Evolutionary conservation across 2,888 invertebrate genomes (phyloP), one percentile per base, ranked within the genome.

Genomic region (Escarpia spicata): DNA sequence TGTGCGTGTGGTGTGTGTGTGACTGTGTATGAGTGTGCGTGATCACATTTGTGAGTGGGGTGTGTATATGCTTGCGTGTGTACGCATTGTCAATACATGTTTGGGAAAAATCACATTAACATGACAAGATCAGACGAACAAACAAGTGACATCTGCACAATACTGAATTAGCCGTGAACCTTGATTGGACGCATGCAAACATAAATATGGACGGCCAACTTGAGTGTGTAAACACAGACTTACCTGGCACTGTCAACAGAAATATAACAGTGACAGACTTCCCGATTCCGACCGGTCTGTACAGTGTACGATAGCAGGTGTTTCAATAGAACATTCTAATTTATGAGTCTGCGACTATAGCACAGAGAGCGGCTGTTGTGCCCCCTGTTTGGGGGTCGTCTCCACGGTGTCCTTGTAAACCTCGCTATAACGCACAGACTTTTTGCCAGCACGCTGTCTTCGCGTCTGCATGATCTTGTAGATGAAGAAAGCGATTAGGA

Each of bases 401-500:
- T 91, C 91, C 2, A 44, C 44, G 15, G 91, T 91, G 37, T 91
- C 91, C 15, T 44, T 43, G 44, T 91, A 91, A 26, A 91, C 91
- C 43, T 43, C 91, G n/a, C 91, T 91, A 31, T 91, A 91, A n/a
- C 91, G 91, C 91, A 91, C 91, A 26, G 43, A 43, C 91, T 91
- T 91, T 37, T 91, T 44, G 43, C 43, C 43, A 26, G 43, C 43
- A 44, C 91, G 91, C 43, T 43, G 43, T 2, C 91, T n/a, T 2
- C 91, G 91, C 4, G 91, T 91, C 91, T 91, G 91, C 91, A 91
- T 44, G 91, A 91, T 91, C 91, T 91, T 91, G 37, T 43, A 91
- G 91, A 91, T 91, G 91, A 91, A 91, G 91, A 91, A 91, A 6
- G 43, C 91, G 4, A 91, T 91, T 12, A 91, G 91, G 91, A 43